These are phyloP conservation scores for Cabera pusaria DNA, from an alignment of 2,888 invertebrate species.

Conservation along the genomic window DNA sequence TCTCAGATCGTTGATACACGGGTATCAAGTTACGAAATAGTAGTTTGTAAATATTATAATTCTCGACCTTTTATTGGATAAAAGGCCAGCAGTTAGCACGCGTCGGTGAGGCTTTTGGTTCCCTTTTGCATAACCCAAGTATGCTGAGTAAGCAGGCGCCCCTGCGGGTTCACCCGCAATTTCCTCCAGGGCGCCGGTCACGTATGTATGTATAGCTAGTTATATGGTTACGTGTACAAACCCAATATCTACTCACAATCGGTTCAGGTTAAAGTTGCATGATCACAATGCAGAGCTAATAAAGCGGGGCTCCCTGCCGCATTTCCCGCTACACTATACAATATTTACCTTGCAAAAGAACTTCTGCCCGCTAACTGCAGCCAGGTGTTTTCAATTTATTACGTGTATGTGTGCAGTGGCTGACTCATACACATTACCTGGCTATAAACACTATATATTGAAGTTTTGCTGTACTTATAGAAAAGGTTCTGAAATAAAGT, in stretches of 20 bases:
- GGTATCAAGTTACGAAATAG: constrained; percentile 3
- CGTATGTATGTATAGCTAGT: constrained; percentile 32
- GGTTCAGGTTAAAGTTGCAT: constrained; percentile 71
- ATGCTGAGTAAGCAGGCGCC: constrained; percentile 66
- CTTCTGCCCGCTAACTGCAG: constrained; percentile 27
- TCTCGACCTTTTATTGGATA: constrained; percentile 15
- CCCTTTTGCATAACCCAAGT: constrained; percentile 45
- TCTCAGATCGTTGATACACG: too few species aligned
- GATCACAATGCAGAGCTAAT: constrained; percentile 71
- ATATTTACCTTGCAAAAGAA: constrained; percentile 54
- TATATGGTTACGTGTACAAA: constrained; percentile 44
- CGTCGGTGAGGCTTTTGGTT: constrained; percentile 26
- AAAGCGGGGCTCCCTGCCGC: constrained; percentile 51
- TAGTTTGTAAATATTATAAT: constrained; percentile 8
- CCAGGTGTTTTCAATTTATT: neutral
- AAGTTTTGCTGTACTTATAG: too few species aligned
- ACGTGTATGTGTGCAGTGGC: too few species aligned
- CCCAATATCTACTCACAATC: constrained; percentile 66
- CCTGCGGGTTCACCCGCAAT: constrained; percentile 60
- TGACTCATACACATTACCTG: too few species aligned
- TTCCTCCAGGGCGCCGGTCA: constrained; percentile 52
- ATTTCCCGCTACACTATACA: constrained; percentile 51
- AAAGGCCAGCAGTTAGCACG: constrained; percentile 12
- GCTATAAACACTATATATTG: too few species aligned
- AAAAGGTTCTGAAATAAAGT: too few species aligned